These are phyloP conservation scores for Furcifer pardalis DNA, from an alignment of 2,797 vertebrate species.

Conservation along the genomic window DNA sequence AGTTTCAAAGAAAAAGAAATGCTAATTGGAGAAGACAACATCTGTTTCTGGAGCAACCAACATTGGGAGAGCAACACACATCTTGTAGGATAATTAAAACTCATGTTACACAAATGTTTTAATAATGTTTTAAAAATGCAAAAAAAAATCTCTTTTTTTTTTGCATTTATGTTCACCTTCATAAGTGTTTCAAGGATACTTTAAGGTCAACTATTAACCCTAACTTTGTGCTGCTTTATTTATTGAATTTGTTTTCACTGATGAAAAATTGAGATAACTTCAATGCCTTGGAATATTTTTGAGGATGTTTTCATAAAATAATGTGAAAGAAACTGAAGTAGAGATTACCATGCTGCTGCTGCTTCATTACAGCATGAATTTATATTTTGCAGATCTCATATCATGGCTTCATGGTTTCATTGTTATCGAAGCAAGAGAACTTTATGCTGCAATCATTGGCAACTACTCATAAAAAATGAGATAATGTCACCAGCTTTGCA, in stretches of 20 bases:
- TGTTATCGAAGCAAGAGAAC: neutral
- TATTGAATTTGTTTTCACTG: neutral
- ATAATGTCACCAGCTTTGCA: conserved; percentile 17
- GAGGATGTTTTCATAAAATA: neutral
- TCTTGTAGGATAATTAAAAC: neutral
- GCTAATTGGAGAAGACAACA: neutral
- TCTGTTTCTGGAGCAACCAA: neutral
- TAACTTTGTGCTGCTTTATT: neutral
- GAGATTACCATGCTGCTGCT: neutral
- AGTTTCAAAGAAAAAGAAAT: neutral
- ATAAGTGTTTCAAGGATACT: neutral
- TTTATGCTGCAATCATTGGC: conserved; percentile 15
- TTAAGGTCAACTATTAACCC: neutral
- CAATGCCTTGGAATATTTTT: neutral
- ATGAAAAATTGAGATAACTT: neutral
- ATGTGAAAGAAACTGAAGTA: neutral
- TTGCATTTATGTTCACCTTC: neutral
- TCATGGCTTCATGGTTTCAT: neutral
- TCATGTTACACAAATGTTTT: neutral
- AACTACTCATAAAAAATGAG: conserved; percentile 29
- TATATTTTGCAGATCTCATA: neutral
- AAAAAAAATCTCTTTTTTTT: neutral
- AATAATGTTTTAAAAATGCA: neutral
- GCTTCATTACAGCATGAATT: neutral
- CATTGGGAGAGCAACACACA: neutral